Percentiles rank a stretch among this genome's conserved stretches.
These are phyloP conservation scores for Argyresthia albistria DNA, from an alignment of 2,888 invertebrate species.

Conservation along the genomic window DNA sequence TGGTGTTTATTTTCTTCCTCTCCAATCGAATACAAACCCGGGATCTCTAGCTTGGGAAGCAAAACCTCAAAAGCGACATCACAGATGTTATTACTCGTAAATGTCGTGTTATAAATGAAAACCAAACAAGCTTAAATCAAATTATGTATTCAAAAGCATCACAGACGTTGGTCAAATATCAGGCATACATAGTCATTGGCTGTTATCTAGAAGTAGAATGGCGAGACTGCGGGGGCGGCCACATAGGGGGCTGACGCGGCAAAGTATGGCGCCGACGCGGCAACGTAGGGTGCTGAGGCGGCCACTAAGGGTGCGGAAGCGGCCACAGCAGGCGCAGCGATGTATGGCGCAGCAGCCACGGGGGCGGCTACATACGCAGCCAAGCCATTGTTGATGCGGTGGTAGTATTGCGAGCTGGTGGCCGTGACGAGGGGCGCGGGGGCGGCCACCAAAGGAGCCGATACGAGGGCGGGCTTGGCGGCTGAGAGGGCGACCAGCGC, in stretches of 20 bases:
- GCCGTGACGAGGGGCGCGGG: conserved; percentile 73
- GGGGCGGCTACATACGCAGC: conserved; percentile 58
- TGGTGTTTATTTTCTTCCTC: too few relatives aligned
- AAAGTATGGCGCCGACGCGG: conserved; percentile 6
- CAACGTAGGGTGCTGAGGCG: conserved; percentile 16
- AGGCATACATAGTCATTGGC: not conserved
- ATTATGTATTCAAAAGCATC: not conserved
- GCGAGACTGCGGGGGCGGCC: conserved; percentile 14
- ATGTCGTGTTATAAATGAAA: too few relatives aligned
- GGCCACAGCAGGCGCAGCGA: conserved; percentile 31
- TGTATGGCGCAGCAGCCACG: conserved; percentile 19
- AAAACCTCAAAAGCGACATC: too few relatives aligned
- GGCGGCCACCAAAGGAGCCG: conserved; percentile 42
- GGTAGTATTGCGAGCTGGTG: conserved; percentile 78
- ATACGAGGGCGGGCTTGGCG: conserved; percentile 44
- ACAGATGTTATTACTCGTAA: too few relatives aligned
- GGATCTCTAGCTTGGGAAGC: too few relatives aligned
- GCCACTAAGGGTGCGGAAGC: conserved; percentile 26
- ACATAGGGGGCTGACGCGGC: conserved; percentile 10
- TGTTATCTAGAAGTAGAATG: too few relatives aligned
- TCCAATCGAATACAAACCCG: too few relatives aligned
- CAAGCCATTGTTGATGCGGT: conserved; percentile 73
- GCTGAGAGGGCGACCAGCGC: conserved; percentile 45
- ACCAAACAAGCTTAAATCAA: not conserved
- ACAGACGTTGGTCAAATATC: not conserved